Conservation (phyloP, 1,140 invertebrate species). For the Sarcophaga peregrina region DNA sequence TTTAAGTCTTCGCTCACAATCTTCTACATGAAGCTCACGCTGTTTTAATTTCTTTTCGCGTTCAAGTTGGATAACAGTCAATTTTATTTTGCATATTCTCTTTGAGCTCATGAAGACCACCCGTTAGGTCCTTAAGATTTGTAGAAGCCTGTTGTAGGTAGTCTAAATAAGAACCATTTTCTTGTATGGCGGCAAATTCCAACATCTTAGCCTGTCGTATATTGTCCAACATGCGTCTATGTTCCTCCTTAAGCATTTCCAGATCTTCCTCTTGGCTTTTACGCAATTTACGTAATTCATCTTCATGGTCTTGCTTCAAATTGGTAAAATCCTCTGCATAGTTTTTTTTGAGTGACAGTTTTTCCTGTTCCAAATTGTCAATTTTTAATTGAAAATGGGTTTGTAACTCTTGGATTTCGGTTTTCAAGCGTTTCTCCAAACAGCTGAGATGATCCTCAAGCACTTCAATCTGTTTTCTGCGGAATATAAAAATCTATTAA, state of each 20-base stretch:
- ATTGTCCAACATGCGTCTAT: constrained; percentile 64
- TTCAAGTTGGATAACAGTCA: constrained; percentile 59
- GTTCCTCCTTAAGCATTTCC: constrained; percentile 63
- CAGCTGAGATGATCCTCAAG: constrained; percentile 66
- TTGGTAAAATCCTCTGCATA: constrained; percentile 64
- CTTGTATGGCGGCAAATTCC: constrained; percentile 63
- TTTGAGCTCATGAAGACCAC: constrained; percentile 53
- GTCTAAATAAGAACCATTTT: constrained; percentile 65
- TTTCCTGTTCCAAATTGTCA: constrained; percentile 51
- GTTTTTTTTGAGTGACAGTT: constrained; percentile 60
- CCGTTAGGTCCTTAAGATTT: constrained; percentile 57
- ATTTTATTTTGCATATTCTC: constrained; percentile 60
- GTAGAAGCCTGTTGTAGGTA: constrained; percentile 65
- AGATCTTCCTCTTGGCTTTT: constrained; percentile 64
- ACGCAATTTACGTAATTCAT: constrained; percentile 64
- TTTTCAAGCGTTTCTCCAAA: constrained; percentile 66
- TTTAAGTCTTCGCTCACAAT: constrained; percentile 63
- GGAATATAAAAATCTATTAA: background rate
- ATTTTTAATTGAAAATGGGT: constrained; percentile 64
- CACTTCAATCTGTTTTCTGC: constrained; percentile 68
- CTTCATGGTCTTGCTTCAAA: constrained; percentile 61
- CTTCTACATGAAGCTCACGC: constrained; percentile 65
- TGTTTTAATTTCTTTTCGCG: constrained; percentile 60
- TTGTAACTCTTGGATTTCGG: constrained; percentile 60
- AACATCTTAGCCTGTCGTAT: constrained; percentile 65